Percentiles rank a stretch among this genome's conserved stretches.
Conservation (phyloP, 2,113 vertebrate genomes). For the Numenius arquata region DNA sequence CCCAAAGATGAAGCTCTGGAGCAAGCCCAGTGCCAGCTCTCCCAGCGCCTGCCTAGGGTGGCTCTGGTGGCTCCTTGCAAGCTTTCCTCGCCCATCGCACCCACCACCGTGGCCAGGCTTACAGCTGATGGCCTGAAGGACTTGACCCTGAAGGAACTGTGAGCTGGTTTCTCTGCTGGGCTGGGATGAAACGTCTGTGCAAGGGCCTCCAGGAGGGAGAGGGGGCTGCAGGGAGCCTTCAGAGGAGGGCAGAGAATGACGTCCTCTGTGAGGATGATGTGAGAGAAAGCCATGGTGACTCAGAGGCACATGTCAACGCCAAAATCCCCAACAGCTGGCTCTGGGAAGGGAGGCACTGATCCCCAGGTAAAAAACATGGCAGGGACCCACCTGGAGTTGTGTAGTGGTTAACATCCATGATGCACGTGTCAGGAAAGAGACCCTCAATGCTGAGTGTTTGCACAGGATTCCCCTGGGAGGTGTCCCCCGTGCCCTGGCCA, state of each 20-base stretch:
- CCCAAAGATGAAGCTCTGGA: background rate
- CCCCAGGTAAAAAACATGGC: background rate
- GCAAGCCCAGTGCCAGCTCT: background rate
- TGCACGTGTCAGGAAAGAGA: background rate
- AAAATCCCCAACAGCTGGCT: background rate
- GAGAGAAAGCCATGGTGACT: background rate
- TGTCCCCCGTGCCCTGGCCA: fast-evolving
- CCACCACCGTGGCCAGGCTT: fast-evolving
- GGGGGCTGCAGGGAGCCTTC: background rate
- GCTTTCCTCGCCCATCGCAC: fast-evolving
- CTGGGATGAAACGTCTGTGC: fast-evolving
- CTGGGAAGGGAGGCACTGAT: background rate
- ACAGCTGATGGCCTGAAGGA: background rate
- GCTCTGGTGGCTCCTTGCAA: background rate
- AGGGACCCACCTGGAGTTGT: background rate
- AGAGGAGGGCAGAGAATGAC: fast-evolving
- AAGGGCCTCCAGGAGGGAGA: background rate
- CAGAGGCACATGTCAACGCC: fast-evolving
- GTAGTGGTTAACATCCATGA: fast-evolving
- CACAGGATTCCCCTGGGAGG: background rate
- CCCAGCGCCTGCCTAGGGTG: fast-evolving
- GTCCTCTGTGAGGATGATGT: background rate
- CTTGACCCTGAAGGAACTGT: background rate
- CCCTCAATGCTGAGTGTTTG: background rate
- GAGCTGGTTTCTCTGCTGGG: background rate